These are phyloP conservation scores for Cephalopachus bancanus DNA, from an alignment of 2,797 vertebrate genomes.

Conservation along the genomic window DNA sequence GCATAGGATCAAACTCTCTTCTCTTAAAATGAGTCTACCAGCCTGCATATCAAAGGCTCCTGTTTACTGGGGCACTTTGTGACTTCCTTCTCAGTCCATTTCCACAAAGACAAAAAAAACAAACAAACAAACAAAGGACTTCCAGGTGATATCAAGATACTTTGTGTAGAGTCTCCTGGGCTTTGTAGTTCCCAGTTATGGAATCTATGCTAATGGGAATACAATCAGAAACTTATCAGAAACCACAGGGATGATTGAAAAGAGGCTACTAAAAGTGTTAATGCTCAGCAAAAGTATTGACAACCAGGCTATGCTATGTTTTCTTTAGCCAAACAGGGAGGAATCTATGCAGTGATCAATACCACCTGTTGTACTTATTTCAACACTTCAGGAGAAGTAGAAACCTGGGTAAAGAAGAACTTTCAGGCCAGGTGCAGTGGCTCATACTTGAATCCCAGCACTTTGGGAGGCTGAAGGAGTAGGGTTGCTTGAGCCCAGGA, in stretches of 20 bases:
- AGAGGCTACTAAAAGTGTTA: background rate
- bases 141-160: background rate
- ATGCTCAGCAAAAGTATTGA: background rate
- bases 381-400: background rate
- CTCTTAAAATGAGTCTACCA: background rate
- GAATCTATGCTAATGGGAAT: background rate
- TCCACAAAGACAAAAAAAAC: too few species aligned
- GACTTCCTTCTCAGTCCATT: background rate
- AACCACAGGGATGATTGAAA: background rate
- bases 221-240: background rate
- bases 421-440: too few species aligned
- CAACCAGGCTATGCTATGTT: background rate
- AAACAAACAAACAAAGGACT: background rate
- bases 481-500: too few species aligned
- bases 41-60: background rate
- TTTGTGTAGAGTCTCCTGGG: background rate
- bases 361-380: background rate
- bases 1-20: background rate
- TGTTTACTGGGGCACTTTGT: background rate
- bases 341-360: background rate
- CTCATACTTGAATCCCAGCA: too few species aligned
- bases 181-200: background rate
- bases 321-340: background rate
- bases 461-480: too few species aligned
- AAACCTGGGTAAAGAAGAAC: background rate